These are phyloP conservation scores for Thermophis baileyi DNA, from an alignment of 2,113 vertebrate genomes.

Conservation along the genomic window DNA sequence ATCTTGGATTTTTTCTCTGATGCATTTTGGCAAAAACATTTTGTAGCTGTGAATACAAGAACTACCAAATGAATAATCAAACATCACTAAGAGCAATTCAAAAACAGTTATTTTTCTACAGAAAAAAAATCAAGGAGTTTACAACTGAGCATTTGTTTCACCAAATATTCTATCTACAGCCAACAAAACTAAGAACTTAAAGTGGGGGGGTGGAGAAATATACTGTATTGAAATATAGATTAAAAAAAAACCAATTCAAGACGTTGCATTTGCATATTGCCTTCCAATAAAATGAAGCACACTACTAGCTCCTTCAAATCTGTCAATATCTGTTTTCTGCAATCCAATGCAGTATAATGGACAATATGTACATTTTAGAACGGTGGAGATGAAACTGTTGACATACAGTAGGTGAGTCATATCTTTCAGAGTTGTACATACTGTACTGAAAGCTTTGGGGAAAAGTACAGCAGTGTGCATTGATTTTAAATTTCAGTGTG, in stretches of 20 bases:
- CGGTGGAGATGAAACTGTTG: neutral
- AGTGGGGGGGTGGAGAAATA: neutral
- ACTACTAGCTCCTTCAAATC: neutral
- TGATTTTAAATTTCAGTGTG: neutral
- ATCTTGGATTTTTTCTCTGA: constrained; percentile 85
- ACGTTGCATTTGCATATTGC: neutral
- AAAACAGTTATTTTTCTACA: neutral
- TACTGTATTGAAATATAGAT: neutral
- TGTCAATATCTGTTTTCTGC: neutral
- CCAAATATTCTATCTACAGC: neutral
- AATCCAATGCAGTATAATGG: no score
- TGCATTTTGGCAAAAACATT: constrained; percentile 85
- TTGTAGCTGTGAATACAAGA: constrained; percentile 84
- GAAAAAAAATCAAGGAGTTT: neutral
- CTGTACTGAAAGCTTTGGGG: neutral
- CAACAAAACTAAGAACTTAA: neutral
- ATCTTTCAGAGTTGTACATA: neutral
- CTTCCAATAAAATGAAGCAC: neutral
- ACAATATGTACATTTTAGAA: neutral
- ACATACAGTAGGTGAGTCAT: neutral
- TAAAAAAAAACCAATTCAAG: neutral
- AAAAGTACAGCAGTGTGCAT: neutral
- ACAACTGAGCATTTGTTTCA: neutral
- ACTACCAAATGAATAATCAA: neutral
- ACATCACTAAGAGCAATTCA: neutral